These are phyloP conservation scores for Raja brachyura DNA, from an alignment of 2,113 vertebrate species.

Conservation along the genomic window DNA sequence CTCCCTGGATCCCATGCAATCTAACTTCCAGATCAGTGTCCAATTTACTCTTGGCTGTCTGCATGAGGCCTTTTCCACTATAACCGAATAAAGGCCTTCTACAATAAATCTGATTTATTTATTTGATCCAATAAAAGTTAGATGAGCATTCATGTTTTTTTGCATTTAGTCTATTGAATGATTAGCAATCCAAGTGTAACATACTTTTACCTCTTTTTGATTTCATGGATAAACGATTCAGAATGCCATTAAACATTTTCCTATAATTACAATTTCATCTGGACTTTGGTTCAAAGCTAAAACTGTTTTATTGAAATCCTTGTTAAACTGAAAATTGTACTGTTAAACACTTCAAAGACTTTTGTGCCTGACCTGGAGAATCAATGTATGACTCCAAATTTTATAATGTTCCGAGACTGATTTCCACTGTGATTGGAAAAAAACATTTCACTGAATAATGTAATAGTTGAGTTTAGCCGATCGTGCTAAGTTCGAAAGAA, in stretches of 20 bases:
- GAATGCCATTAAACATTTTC: conserved; percentile 29
- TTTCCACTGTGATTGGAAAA: conserved; percentile 30
- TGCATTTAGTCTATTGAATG: neutral
- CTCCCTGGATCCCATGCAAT: too few species aligned
- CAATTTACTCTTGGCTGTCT: neutral
- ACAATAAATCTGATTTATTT: neutral
- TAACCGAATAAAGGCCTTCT: neutral
- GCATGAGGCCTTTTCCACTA: neutral
- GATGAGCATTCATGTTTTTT: neutral
- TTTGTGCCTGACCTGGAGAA: conserved; percentile 44
- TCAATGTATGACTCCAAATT: conserved; percentile 38
- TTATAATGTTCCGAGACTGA: conserved; percentile 32
- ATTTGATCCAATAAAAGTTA: conserved; percentile 21
- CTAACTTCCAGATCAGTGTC: too few species aligned
- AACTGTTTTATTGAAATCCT: conserved; percentile 47
- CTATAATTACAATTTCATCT: conserved; percentile 29
- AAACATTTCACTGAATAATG: neutral
- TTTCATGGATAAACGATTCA: conserved; percentile 28
- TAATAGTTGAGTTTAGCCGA: conserved; percentile 9
- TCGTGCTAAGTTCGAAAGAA: neutral
- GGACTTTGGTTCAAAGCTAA: conserved; percentile 48
- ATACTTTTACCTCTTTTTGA: conserved; percentile 26
- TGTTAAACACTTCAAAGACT: conserved; percentile 51
- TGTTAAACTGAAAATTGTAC: conserved; percentile 46
- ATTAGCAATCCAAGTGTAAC: neutral